A percentile compares a stretch with the other conserved stretches of the same genome.
These are phyloP conservation scores for Drosophila nasuta DNA, from an alignment of 1,140 invertebrate species.

Conservation along the genomic window DNA sequence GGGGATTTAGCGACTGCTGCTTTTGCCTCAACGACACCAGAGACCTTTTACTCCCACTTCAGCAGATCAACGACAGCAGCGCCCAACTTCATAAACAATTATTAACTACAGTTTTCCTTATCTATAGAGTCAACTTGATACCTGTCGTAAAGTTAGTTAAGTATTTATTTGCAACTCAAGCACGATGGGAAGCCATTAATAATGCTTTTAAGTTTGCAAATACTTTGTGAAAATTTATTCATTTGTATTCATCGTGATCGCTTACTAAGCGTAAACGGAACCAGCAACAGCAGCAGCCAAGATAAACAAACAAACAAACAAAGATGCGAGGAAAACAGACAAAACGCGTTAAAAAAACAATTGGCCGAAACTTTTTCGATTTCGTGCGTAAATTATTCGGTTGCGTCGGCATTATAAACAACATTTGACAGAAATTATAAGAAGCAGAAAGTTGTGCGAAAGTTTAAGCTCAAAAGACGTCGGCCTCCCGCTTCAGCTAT, in stretches of 20 bases:
- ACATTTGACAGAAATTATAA: constrained; percentile 58
- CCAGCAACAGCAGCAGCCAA: neutral
- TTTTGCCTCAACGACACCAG: neutral
- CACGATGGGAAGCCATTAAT: neutral
- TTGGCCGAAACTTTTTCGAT: constrained; percentile 69
- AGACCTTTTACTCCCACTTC: neutral
- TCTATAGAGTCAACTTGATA: neutral
- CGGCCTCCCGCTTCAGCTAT: constrained; percentile 56
- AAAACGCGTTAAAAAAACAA: constrained; percentile 17
- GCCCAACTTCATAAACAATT: neutral
- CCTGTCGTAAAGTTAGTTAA: neutral
- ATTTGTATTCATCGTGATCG: constrained; percentile 63
- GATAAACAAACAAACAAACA: constrained; percentile 1
- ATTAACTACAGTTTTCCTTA: neutral
- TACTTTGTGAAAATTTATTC: constrained; percentile 20
- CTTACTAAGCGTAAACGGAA: neutral
- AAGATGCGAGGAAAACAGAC: neutral
- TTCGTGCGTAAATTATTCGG: constrained; percentile 66
- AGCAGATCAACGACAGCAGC: constrained; percentile 1
- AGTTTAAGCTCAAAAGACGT: constrained; percentile 36
- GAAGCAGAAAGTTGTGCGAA: constrained; percentile 39
- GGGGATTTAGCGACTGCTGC: neutral
- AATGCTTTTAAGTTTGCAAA: constrained; percentile 4
- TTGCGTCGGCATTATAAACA: constrained; percentile 36
- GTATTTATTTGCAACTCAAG: neutral